These are phyloP conservation scores for Taphrorychus bicolor DNA, from an alignment of 2,888 invertebrate genomes.

Conservation along the genomic window DNA sequence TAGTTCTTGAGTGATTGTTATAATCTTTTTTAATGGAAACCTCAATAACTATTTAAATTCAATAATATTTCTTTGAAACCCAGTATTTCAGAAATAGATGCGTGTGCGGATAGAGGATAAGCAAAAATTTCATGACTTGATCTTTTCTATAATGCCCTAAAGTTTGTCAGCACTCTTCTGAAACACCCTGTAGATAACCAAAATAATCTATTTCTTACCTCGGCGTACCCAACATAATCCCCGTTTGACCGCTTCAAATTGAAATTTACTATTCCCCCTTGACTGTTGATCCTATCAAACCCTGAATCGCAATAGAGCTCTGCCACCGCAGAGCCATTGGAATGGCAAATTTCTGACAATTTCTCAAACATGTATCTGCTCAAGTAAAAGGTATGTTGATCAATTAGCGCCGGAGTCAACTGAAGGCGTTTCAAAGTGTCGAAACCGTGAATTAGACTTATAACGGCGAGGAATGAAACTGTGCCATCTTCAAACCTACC, in stretches of 20 bases:
- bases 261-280: constrained; percentile 90
- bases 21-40: no score
- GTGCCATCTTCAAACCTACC: constrained; percentile 97
- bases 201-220: constrained; percentile 64
- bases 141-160: no score
- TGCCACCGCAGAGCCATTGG: constrained; percentile 73
- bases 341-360: constrained; percentile 71
- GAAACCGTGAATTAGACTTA: constrained; percentile 84
- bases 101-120: no score
- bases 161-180: no score
- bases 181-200: not conserved
- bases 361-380: constrained; percentile 76
- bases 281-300: constrained; percentile 67
- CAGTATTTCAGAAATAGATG: no score
- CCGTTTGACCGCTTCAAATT: constrained; percentile 82
- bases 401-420: constrained; percentile 71
- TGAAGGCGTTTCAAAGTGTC: constrained; percentile 72
- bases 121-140: no score
- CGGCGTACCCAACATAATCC: constrained; percentile 84
- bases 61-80: no score
- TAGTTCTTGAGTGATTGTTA: no score
- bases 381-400: constrained; percentile 76
- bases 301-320: constrained; percentile 77
- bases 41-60: no score
- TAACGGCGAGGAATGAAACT: constrained; percentile 82